A percentile compares a stretch with the other conserved stretches of the same genome.
Evolutionary conservation across 2,113 vertebrate genomes (phyloP).

Genomic region (Hypomesus transpacificus): DNA sequence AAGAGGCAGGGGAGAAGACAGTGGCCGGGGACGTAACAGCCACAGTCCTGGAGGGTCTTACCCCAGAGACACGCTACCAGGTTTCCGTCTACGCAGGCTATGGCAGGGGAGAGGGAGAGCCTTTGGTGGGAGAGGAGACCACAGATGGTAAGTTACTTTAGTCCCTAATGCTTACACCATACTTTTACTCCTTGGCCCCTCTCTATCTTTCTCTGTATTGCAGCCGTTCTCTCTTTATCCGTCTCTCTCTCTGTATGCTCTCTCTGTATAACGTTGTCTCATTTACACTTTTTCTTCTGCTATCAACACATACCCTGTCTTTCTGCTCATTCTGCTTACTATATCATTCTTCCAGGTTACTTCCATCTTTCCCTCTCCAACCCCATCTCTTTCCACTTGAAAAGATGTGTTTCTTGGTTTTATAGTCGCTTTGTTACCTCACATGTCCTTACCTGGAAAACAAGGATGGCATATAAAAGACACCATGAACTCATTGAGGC

Average conservation of each 20-base stretch:
- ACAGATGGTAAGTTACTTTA: slow-evolving; percentile 82
- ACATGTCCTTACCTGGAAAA: slow-evolving; percentile 9
- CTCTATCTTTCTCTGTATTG: neutral
- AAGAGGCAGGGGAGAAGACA: slow-evolving; percentile 82
- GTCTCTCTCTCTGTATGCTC: neutral
- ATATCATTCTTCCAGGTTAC: neutral
- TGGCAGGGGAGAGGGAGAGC: slow-evolving; percentile 83
- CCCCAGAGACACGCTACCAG: slow-evolving; percentile 91
- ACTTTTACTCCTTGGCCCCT: neutral
- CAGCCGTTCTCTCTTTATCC: neutral
- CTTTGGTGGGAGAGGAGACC: slow-evolving; percentile 86
- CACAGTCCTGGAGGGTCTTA: slow-evolving; percentile 84
- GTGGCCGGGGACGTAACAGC: slow-evolving; percentile 77
- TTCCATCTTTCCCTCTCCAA: neutral
- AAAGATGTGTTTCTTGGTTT: slow-evolving; percentile 11
- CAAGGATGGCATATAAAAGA: neutral
- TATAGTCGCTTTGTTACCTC: slow-evolving; percentile 30
- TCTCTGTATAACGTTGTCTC: neutral
- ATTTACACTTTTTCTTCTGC: neutral
- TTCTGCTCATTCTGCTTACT: neutral
- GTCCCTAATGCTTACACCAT: slow-evolving; percentile 34
- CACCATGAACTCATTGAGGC: neutral
- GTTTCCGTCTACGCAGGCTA: slow-evolving; percentile 88
- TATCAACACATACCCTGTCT: neutral
- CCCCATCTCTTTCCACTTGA: too few species aligned